Evolutionary conservation across 2,113 vertebrate species (phyloP), one percentile per base, ranked within the genome.

Genomic region (Recurvirostra avosetta): DNA sequence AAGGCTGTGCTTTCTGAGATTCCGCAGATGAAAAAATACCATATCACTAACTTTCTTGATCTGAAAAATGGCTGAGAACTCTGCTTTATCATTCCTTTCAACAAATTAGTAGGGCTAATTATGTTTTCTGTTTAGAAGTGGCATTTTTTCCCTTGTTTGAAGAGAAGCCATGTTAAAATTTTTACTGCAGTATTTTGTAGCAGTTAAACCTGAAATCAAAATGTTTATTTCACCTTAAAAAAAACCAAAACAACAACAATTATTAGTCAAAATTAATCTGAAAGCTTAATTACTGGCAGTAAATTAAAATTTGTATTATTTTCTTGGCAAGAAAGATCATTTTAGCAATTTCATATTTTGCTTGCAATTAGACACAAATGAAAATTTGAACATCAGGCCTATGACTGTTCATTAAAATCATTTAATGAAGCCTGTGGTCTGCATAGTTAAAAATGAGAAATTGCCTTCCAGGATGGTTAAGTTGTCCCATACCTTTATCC

Each of bases 341-440:
- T 71, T 72, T 83, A 80, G n/a, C 59, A 25, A 53, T 78, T 95
- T 88, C 22, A 5, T 83, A 34, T 95, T 93, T 88, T 94, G 50
- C 49, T 94, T 75, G 72, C 79, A 76, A 15, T 95, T 91, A 73
- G 72, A 75, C 67, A 58, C 55, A 89, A 95, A 90, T 81, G 70
- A 76, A 91, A 29, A 56, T 82, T 56, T 91, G 79, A 94, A 66
- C 13, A 16, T 83, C 66, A 85, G 75, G 70, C 45, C 75, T 85
- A 18, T 88, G 91, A 90, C 81, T 91, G 82, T 94, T 90, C 84
- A 91, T 91, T 94, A 94, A 91, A 94, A 90, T 87, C 4, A 76
- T 83, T 82, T 95, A 91, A 74, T 91, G 85, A 95, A 80, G 40
- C 70, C 89, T 58, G 67, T 89, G 88, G 92, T 88, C 83, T 89